Conservation (phyloP, 2,797 vertebrate species). For the Peromyscus nudipes region DNA sequence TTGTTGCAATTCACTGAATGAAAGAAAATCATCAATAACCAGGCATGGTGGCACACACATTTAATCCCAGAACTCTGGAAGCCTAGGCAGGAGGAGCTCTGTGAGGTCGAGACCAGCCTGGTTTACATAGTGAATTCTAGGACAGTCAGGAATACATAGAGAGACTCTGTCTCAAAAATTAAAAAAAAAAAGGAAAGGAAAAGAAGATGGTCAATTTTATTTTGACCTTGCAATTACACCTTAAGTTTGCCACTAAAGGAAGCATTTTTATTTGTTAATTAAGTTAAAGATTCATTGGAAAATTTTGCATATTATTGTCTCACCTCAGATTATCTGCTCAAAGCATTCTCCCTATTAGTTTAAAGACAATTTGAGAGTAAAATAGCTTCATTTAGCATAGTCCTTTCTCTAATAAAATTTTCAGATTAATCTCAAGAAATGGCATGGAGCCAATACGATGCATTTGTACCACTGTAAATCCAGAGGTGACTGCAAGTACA, state of each 20-base stretch:
- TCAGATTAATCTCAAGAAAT: slow-evolving; percentile 26
- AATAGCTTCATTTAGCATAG: neutral
- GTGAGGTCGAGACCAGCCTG: neutral
- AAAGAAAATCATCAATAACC: neutral
- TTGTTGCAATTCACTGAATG: neutral
- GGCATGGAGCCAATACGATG: neutral
- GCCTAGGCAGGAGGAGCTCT: neutral
- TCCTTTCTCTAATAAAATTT: slow-evolving; percentile 2
- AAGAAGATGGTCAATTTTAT: slow-evolving; percentile 27
- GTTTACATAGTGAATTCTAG: neutral
- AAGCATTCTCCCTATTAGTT: neutral
- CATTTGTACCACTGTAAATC: neutral
- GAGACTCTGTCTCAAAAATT: neutral
- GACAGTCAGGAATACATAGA: neutral
- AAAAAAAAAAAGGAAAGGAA: neutral
- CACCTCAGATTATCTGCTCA: neutral
- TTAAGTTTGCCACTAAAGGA: neutral
- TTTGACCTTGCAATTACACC: neutral
- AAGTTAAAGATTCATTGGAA: slow-evolving; percentile 1
- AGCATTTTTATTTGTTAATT: slow-evolving; percentile 43
- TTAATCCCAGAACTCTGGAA: neutral
- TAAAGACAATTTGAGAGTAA: neutral
- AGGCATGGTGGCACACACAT: neutral
- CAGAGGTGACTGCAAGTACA: neutral
- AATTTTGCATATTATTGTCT: neutral